Evolutionary conservation across 2,113 vertebrate species (phyloP), one percentile per base, ranked within the genome.

Genomic region (Lepus americanus): DNA sequence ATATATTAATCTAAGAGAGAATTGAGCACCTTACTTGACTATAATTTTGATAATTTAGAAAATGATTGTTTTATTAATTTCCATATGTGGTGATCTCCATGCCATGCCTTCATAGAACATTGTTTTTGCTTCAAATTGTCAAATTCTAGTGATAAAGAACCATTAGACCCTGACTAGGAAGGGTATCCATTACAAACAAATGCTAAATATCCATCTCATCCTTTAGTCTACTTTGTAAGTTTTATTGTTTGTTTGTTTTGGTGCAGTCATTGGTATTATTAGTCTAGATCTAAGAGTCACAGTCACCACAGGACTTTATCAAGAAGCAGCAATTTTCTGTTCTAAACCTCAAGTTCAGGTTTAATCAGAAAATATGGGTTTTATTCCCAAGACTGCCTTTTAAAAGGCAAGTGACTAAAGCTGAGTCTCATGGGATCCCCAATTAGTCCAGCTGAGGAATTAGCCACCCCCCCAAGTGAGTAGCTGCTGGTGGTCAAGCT

Each of bases 351-450:
- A 93, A 92, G 44, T 72, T 77, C 59, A 90, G 44, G 66, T 73
- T 94, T 91, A 86, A 81, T 81, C 79, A 93, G 73, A 90, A 97
- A 95, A 73, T 9, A 55, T 87, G 63, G 11, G 13, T 86, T 95
- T 87, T 86, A 66, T 77, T 87, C 61, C 63, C 80, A 77, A 90
- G 67, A 92, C n/a, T 77, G 33, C 14, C 19, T 88, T 92, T 85
- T 25, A 93, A 95, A 79, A 87, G 39, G n/a, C 29, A 72, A 81
- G 59, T 79, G 44, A 72, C 39, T 80, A 84, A 87, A 25, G 20
- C 44, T 92, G 22, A 73, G 33, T 95, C 77, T 92, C 80, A 53
- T 36, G 63, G 27, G 33, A 79, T 76, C 33, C 61, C 73, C 80
- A 83, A 8, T 86, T 89, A 80, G 92, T 20, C 5, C 59, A 96